A percentile compares a stretch with the other conserved stretches of the same genome.
Evolutionary conservation across 2,888 invertebrate species (phyloP).

Genomic region (Spilosoma lubricipeda): DNA sequence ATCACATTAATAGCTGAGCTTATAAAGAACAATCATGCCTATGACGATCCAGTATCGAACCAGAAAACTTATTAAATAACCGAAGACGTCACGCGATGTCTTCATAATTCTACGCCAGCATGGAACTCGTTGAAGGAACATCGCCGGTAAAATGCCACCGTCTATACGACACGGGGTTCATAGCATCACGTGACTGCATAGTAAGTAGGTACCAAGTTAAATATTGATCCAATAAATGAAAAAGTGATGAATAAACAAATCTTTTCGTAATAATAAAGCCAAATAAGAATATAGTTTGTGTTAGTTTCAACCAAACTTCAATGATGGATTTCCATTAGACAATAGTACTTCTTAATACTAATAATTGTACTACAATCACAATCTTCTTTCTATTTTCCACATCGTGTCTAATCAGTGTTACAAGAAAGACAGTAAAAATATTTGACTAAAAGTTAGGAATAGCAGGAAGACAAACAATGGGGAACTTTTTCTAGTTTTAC

Average conservation of each 20-base stretch:
- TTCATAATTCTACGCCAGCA: slow-evolving; percentile 62
- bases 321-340: not conserved
- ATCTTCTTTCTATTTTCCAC: slow-evolving; percentile 43
- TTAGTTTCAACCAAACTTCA: slow-evolving; percentile 15
- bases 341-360: too few relatives aligned
- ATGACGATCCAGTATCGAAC: slow-evolving; percentile 41
- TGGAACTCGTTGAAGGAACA: slow-evolving; percentile 57
- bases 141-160: slow-evolving; percentile 18
- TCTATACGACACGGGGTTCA: slow-evolving; percentile 35
- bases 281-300: not conserved
- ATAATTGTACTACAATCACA: slow-evolving; percentile 19
- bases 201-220: slow-evolving; percentile 39
- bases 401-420: slow-evolving; percentile 55
- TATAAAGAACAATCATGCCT: slow-evolving; percentile 54
- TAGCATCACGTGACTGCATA: slow-evolving; percentile 57
- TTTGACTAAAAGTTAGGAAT: slow-evolving; percentile 69
- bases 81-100: slow-evolving; percentile 74
- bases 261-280: slow-evolving; percentile 3
- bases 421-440: slow-evolving; percentile 64
- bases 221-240: slow-evolving; percentile 50
- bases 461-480: slow-evolving; percentile 73
- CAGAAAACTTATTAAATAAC: slow-evolving; percentile 71
- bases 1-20: slow-evolving; percentile 37
- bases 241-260: slow-evolving; percentile 25
- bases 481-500: slow-evolving; percentile 75